Base-by-base conservation (phyloP, 2,113 vertebrate species). In the Galbula dea region DNA sequence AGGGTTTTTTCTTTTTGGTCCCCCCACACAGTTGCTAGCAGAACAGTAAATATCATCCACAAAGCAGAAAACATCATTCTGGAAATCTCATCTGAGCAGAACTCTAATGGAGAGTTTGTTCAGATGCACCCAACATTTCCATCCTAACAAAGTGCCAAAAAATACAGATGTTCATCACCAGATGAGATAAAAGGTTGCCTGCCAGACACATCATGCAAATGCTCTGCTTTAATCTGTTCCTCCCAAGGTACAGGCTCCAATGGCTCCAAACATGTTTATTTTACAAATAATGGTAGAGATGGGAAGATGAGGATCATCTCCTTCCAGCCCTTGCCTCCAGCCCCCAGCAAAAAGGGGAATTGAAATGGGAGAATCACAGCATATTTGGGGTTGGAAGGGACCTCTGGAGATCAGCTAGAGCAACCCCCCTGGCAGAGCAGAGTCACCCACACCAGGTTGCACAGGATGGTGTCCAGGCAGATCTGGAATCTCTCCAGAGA, bases 41-140 rank as follows among this genome's bases (percentile, higher is more conserved):
- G 61, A 89, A 84, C 29, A 67, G 75, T 59, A 80, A 90, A 77
- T 91, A 86, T 77, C 52, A 0, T 34, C 52, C 72, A 83, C 66
- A 73, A 94, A 88, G 65, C 48, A 54, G 91, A 71, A 79, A 89
- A 75, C 72, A 77, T 73, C 68, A 82, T 93, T 92, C n/a, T 95
- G 92, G 77, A 75, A 91, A 85, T 88, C 73, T 95, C 72, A 36
- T 75, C 67, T 91, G 84, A 94, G 86, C 68, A 89, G 91, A 95
- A 93, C 92, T 85, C 49, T 94, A 95, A 93, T 89, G 57, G 82
- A 88, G 80, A 91, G 62, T 67, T 78, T 92, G 86, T 87, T 95
- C 59, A 72, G 86, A 88, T 75, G 84, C 63, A 81, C 57, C 63
- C 71, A 23, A 32, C 46, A 89, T 74, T 96, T 87, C 62, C 34